phyloP scores from a whole-genome alignment of 53 echinoderm and acorn worm species.

The Crossaster papposus region DNA sequence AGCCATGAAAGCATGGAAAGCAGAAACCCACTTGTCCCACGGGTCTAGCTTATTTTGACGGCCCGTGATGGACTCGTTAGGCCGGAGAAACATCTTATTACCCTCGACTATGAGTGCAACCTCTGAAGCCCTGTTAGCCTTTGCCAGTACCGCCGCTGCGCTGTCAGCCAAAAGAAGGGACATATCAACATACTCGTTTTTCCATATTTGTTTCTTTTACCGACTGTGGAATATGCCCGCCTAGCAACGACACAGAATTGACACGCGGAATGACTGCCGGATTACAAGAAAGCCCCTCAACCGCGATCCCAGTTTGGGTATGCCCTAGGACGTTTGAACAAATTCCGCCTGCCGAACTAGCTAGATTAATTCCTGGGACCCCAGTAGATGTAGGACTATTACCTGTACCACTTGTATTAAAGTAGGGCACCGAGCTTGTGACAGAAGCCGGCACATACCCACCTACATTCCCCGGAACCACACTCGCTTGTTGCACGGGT shows the following conservation, averaged over 20 bases:
- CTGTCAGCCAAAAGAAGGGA: slow-evolving; percentile 5
- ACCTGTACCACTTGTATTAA: background rate
- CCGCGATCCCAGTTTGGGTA: background rate
- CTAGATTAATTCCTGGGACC: background rate
- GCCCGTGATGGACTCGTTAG: background rate
- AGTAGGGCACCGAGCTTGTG: background rate
- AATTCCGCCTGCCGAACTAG: background rate
- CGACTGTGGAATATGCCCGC: slow-evolving; percentile 18
- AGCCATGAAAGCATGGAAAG: slow-evolving; percentile 41
- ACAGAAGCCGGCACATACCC: background rate
- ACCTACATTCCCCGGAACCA: background rate
- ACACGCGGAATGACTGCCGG: background rate
- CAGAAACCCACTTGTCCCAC: slow-evolving; percentile 49
- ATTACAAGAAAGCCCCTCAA: slow-evolving; percentile 1
- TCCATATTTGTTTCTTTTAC: background rate
- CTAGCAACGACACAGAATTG: background rate
- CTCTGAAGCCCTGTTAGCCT: slow-evolving; percentile 7
- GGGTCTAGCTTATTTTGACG: background rate
- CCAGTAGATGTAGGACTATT: background rate
- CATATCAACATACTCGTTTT: slow-evolving; percentile 26
- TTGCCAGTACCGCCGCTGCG: background rate
- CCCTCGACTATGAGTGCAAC: slow-evolving; percentile 1
- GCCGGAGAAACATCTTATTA: slow-evolving; percentile 27
- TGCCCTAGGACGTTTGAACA: background rate
- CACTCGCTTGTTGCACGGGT: background rate